Conservation (phyloP, 2,113 vertebrate genomes). For the Progne subis region DNA sequence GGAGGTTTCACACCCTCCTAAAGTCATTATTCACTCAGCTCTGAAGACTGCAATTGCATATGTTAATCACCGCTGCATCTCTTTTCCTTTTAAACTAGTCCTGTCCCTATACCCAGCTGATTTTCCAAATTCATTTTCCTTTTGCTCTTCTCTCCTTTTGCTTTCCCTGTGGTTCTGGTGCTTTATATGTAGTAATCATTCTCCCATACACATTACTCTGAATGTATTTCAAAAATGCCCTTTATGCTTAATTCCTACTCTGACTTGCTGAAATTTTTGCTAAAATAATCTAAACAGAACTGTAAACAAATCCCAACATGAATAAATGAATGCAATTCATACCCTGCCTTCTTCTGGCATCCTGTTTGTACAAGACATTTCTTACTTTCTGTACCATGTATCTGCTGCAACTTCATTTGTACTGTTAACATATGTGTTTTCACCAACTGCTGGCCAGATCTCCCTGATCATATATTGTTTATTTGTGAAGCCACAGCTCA, state of each 20-base stretch:
- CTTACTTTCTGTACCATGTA: neutral
- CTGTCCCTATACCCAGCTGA: neutral
- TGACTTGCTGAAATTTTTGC: neutral
- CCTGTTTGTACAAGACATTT: neutral
- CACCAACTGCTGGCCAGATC: neutral
- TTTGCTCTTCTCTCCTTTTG: neutral
- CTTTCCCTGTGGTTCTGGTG: neutral
- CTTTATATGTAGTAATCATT: neutral
- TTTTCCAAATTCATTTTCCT: neutral
- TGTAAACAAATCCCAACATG: neutral
- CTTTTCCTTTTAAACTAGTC: neutral
- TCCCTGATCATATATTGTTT: neutral
- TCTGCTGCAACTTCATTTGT: neutral
- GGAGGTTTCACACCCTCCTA: neutral
- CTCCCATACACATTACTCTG: neutral
- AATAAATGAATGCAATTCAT: neutral
- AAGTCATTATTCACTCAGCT: conserved; percentile 10
- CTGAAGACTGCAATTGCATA: neutral
- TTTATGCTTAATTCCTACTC: neutral
- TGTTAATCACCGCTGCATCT: neutral
- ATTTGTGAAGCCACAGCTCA: neutral
- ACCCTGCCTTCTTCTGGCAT: neutral
- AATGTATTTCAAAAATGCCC: neutral
- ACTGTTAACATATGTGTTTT: neutral
- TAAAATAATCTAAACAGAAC: neutral